Base-by-base conservation (phyloP, 2,888 invertebrate species). In the Apodemia duryi region DNA sequence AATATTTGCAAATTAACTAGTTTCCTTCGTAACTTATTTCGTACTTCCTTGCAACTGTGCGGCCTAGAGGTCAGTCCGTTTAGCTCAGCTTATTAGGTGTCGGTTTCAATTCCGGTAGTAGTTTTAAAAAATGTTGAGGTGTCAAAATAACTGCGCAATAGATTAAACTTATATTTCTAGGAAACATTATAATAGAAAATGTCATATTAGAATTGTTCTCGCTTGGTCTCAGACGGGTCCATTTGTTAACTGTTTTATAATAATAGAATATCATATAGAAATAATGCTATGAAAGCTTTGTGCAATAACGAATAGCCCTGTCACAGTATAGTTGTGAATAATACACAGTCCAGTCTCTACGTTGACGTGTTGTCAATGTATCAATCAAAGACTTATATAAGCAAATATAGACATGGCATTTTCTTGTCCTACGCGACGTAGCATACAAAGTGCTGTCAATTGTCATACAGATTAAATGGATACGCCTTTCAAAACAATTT, bases 161-260 rank as follows among this genome's bases (percentile, higher is more conserved):
- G 6, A 57, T 13, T 13, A 54, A 54, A 6, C 29, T 29, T 29
- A 29, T 54, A 54, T 29, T 57, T 57, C 57, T 32, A 57, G 6
- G 57, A 57, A 57, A 57, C 57, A 32, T 5, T 11, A 32, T 32
- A 32, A 57, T 32, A 32, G 57, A 32, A 43, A 57, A 57, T 57
- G 57, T 32, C 57, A 57, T 57, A 29, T 57, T 57, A 32, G 32
- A 32, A 57, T 57, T 32, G 32, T 13, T 57, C 57, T 57, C 32
- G 57, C 57, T 29, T 57, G 11, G 57, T n/a, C 57, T 32, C 35
- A 49, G 57, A 57, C 57, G 13, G 57, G 32, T 6, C 57, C 57
- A 57, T 57, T 57, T 57, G 57, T 57, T 57, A 57, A 57, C 57
- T 57, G 57, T 57, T 57, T 57, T 57, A 57, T 57, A 57, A 54